Conservation (phyloP, 92 coral and sea anemone species). For the Phymanthus crucifer region DNA sequence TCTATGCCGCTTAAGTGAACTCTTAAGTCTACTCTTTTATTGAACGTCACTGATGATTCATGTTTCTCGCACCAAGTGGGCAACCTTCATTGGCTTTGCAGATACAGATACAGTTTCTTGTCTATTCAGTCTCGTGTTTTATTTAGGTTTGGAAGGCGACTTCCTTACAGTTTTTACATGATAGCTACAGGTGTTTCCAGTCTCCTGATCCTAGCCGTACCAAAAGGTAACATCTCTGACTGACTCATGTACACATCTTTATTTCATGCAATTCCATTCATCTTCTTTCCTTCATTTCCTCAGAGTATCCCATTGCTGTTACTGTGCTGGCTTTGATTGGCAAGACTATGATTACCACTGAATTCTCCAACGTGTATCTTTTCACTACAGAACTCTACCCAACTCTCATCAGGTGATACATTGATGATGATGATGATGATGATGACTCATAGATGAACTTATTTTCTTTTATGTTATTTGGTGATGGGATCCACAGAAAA, state of each 20-base stretch:
- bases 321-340: slow-evolving; percentile 56
- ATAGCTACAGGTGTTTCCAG: slow-evolving; percentile 36
- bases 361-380: slow-evolving; percentile 47
- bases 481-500: too few relatives aligned
- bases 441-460: not conserved
- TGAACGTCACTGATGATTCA: not conserved
- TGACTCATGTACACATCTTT: not conserved
- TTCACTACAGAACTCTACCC: slow-evolving; percentile 60
- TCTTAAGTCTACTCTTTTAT: not conserved
- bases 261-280: not conserved
- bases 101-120: not conserved
- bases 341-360: slow-evolving; percentile 37
- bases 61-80: not conserved
- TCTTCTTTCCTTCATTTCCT: not conserved
- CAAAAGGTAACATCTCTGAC: slow-evolving; percentile 19
- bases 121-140: not conserved
- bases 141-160: slow-evolving; percentile 35
- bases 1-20: not conserved
- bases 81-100: not conserved
- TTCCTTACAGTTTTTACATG: slow-evolving; percentile 41
- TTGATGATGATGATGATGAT: too few relatives aligned
- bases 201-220: slow-evolving; percentile 33
- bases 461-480: not conserved
- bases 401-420: slow-evolving; percentile 48
- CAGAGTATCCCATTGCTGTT: slow-evolving; percentile 41